Base-by-base conservation (phyloP, 2,888 invertebrate genomes). In the Cerastoderma edule region DNA sequence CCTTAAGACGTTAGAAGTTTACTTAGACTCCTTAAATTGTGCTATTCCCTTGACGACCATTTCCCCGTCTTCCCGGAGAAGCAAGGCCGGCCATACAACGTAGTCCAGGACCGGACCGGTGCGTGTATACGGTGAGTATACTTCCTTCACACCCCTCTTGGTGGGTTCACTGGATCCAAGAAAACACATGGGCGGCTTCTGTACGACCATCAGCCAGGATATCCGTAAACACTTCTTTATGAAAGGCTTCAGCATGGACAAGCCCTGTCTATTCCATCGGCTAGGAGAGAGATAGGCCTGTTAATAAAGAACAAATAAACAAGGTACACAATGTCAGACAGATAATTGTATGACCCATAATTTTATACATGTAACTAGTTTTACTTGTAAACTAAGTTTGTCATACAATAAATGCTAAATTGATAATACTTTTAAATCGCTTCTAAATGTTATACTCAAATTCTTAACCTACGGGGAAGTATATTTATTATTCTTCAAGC, bases 161-260 rank as follows among this genome's bases (percentile, higher is more conserved):
- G 19, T n/a, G n/a, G 6, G 16, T n/a, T n/a, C n/a, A 0, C n/a
- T 8, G 3, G 32, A 32, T 33, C n/a, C 0, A 3, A 57, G 16
- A 57, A 57, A 57, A 57, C 57, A 57, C 57, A 57, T 57, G 32
- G 57, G 57, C 16, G 57, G 57, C n/a, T 33, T 32, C n/a, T 57
- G 32, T 16, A 57, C 57, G n/a, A 57, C 57, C 57, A 57, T 57
- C 32, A 57, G 8, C 57, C 57, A 57, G n/a, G 28, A 57, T 8
- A 57, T 19, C 5, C 28, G 57, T 32, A 32, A 8, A 32, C 57
- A 57, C 6, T 57, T 57, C 33, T 32, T 16, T 32, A 57, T 57
- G 33, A 28, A 57, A 4, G 57, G 57, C 30, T 57, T 28, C 30
- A 57, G 13, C 57, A 33, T 33, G 1, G 57, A 33, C 6, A 57